Evolutionary conservation across 2,888 invertebrate genomes (phyloP).

Genomic region (Cryptus viduatorius): DNA sequence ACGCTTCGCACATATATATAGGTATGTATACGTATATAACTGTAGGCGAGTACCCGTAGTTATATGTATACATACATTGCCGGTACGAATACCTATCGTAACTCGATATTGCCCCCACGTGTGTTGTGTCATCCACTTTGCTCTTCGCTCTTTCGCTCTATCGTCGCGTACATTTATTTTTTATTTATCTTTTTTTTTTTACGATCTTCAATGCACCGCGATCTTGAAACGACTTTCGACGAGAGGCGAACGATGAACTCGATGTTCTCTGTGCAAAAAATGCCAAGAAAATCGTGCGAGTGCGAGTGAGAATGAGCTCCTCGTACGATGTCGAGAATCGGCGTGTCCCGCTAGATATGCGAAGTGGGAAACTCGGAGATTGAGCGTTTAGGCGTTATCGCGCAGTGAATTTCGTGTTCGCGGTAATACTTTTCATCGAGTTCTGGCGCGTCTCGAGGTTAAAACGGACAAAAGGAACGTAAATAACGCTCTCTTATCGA

Average conservation of each 20-base stretch:
- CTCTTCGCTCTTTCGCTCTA: conserved; percentile 16
- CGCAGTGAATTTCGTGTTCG: not conserved
- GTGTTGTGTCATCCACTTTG: not conserved
- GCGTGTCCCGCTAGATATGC: too few species aligned
- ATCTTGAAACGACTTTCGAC: not conserved
- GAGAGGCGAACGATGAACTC: not conserved
- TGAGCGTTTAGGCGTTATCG: not conserved
- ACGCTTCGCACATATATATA: not conserved
- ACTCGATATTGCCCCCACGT: conserved; percentile 13
- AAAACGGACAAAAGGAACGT: not conserved
- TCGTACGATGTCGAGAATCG: too few species aligned
- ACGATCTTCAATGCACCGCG: not conserved
- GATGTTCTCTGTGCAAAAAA: not conserved
- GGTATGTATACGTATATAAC: too few species aligned
- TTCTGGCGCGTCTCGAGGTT: not conserved
- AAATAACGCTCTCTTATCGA: conserved; percentile 9
- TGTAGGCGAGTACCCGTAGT: not conserved
- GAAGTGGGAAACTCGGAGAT: not conserved
- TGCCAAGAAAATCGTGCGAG: not conserved
- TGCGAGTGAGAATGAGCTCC: too few species aligned
- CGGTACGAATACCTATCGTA: not conserved
- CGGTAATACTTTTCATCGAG: not conserved
- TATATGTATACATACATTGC: not conserved
- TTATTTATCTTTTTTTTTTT: not conserved
- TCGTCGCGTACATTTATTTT: not conserved